Conservation (phyloP, 2,888 invertebrate species). For the Cenopis cana region DNA sequence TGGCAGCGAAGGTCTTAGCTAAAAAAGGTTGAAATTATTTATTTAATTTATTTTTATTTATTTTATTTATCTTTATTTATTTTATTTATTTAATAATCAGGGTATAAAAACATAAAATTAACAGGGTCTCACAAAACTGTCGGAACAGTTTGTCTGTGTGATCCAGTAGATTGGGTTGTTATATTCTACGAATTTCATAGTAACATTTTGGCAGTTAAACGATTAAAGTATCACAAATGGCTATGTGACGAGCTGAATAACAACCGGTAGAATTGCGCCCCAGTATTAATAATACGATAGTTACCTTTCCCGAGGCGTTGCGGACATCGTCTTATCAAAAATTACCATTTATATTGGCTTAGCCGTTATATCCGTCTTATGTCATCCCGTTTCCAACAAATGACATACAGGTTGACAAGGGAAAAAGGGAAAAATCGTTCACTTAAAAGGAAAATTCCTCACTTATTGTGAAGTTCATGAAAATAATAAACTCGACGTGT, state of each 20-base stretch:
- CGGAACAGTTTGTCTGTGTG: no score
- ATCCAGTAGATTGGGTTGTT: no score
- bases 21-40: no score
- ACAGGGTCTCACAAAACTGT: no score
- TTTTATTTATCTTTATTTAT: no score
- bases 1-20: no score
- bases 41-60: no score
- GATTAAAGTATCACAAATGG: neutral
- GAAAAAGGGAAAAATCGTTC: slow-evolving; percentile 27
- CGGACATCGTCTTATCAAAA: slow-evolving; percentile 56
- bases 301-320: slow-evolving; percentile 30
- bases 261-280: neutral
- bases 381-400: slow-evolving; percentile 50
- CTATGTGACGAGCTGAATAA: neutral
- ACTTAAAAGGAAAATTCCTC: neutral
- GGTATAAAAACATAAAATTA: no score
- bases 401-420: slow-evolving; percentile 19
- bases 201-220: neutral
- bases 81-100: no score
- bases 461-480: neutral
- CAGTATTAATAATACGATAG: slow-evolving; percentile 22
- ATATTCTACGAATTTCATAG: no score
- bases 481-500: neutral
- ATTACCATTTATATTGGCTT: slow-evolving; percentile 79
- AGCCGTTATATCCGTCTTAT: slow-evolving; percentile 55